A percentile compares a stretch with the other conserved stretches of the same genome.
Conservation (phyloP, 1,140 invertebrate species). For the Tetraneura akinire region DNA sequence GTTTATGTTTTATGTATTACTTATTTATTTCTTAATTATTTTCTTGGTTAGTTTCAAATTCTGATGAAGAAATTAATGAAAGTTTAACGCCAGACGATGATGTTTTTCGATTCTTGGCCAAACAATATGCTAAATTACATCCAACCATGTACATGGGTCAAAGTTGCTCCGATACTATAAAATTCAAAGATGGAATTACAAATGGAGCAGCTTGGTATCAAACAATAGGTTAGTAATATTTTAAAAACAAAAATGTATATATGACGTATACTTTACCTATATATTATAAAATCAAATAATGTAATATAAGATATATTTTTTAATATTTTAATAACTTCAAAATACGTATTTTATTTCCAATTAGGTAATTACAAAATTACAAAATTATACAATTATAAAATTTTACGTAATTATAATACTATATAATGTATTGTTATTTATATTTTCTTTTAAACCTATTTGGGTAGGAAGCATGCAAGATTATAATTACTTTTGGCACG, state of each 20-base stretch:
- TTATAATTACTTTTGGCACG: conserved; percentile 93
- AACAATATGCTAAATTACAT: conserved; percentile 77
- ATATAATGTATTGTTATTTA: too few relatives aligned
- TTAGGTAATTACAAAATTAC: too few relatives aligned
- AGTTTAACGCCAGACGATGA: conserved; percentile 83
- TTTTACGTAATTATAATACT: too few relatives aligned
- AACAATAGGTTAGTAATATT: conserved; percentile 62
- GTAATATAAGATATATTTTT: too few relatives aligned
- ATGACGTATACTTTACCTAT: too few relatives aligned
- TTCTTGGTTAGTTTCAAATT: background rate
- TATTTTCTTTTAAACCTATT: background rate
- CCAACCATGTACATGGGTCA: conserved; percentile 71
- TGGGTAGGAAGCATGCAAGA: conserved; percentile 93
- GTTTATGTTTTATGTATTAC: too few relatives aligned
- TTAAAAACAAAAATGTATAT: too few relatives aligned
- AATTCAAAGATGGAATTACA: conserved; percentile 76
- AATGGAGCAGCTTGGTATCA: conserved; percentile 88
- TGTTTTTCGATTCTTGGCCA: conserved; percentile 82
- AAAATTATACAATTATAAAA: too few relatives aligned
- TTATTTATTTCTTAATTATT: background rate
- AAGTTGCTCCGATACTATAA: conserved; percentile 71
- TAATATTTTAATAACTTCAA: too few relatives aligned
- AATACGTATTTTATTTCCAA: too few relatives aligned
- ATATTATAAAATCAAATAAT: too few relatives aligned
- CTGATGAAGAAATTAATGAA: conserved; percentile 24